These are phyloP conservation scores for Limanda limanda DNA, from an alignment of 2,113 vertebrate species.

Conservation along the genomic window DNA sequence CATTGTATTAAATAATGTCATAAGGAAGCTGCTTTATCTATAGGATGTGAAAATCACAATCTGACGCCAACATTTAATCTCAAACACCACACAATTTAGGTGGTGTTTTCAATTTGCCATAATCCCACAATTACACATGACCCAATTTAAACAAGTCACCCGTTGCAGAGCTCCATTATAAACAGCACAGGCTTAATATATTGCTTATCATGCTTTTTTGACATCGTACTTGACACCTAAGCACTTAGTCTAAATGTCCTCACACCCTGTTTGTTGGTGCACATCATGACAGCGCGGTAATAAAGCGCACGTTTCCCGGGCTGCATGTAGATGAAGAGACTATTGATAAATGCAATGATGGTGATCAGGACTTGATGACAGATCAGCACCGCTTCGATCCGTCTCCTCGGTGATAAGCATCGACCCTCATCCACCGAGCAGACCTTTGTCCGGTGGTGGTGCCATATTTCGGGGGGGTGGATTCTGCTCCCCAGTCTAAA, in stretches of 20 bases:
- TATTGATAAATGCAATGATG: slow-evolving; percentile 61
- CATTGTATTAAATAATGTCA: slow-evolving; percentile 26
- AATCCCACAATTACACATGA: slow-evolving; percentile 53
- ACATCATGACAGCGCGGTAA: slow-evolving; percentile 66
- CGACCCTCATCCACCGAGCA: slow-evolving; percentile 71
- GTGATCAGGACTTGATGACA: slow-evolving; percentile 60
- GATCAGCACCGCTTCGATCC: slow-evolving; percentile 67
- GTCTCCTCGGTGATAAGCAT: slow-evolving; percentile 71
- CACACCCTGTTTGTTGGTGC: slow-evolving; percentile 55
- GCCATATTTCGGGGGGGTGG: slow-evolving; percentile 77
- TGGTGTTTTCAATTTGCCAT: slow-evolving; percentile 40
- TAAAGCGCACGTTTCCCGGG: slow-evolving; percentile 59
- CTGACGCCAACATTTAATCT: neutral
- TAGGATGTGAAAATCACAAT: neutral
- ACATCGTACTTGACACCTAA: slow-evolving; percentile 67
- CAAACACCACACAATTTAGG: neutral
- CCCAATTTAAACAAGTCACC: slow-evolving; percentile 58
- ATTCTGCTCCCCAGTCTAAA: slow-evolving; percentile 70
- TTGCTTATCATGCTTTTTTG: slow-evolving; percentile 67
- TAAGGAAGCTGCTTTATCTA: neutral
- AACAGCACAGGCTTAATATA: slow-evolving; percentile 54
- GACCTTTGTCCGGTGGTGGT: slow-evolving; percentile 79
- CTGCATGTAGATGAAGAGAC: slow-evolving; percentile 66
- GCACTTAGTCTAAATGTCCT: slow-evolving; percentile 68
- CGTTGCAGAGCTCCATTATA: slow-evolving; percentile 24